phyloP scores from a whole-genome alignment of 2,113 vertebrate genomes.

The Oxygymnocypris stewartii region DNA sequence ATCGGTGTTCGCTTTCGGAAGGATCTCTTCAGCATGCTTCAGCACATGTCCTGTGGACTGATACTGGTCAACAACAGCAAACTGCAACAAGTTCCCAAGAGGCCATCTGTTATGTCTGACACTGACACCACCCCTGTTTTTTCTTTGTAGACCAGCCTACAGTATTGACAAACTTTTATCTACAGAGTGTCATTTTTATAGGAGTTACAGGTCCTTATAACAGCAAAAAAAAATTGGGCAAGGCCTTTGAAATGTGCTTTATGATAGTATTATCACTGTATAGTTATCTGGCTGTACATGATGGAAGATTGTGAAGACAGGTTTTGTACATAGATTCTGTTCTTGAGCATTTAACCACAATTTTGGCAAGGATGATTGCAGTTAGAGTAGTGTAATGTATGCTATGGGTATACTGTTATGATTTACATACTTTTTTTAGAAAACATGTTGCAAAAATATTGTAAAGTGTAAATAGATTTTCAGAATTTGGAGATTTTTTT shows the following conservation, averaged over 20 bases:
- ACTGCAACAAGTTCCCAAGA: constrained; percentile 61
- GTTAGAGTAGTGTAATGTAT: constrained; percentile 31
- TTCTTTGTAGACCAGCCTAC: constrained; percentile 69
- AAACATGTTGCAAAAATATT: not conserved
- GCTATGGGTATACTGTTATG: not conserved
- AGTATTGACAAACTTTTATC: not conserved
- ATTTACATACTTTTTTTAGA: not conserved
- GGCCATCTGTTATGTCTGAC: constrained; percentile 78
- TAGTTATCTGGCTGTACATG: too few species aligned
- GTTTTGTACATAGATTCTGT: not conserved
- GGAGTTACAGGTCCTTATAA: not conserved
- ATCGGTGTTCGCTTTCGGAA: constrained; percentile 82
- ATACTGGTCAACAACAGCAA: constrained; percentile 66
- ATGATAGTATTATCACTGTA: not conserved
- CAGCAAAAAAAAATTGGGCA: not conserved
- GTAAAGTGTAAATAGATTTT: constrained; percentile 16
- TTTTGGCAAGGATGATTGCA: not conserved
- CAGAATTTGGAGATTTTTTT: not conserved
- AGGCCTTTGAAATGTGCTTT: not conserved
- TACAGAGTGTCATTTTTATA: not conserved
- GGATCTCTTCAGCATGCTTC: constrained; percentile 75
- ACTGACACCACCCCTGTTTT: constrained; percentile 73
- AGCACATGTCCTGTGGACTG: constrained; percentile 52
- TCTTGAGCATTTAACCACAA: not conserved
- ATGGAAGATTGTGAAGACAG: not conserved